Base-by-base conservation (phyloP, 1,140 invertebrate genomes). In the Portunus trituberculatus region DNA sequence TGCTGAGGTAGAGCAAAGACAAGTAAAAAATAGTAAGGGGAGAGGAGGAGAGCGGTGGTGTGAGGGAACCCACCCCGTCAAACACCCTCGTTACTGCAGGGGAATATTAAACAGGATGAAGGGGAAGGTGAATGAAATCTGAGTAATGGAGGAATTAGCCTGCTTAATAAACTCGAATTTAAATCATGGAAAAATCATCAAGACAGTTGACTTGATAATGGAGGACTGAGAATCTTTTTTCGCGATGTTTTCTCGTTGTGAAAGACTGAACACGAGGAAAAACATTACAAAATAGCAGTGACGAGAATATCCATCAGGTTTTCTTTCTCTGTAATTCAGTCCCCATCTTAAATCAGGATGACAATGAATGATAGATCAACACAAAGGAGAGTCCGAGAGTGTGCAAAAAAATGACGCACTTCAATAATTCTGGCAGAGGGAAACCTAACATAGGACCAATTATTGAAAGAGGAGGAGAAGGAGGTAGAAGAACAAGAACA, bases 401-500 rank as follows among this genome's bases (percentile, higher is more conserved):
- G 8, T 39, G n/a, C 32, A 32, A 88, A 88, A 88, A 59, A 59
- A 59, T 14, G 52, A 59, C 52, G 16, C 52, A 59, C 52, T 59
- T 59, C 2, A 59, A 67, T 31, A 67, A 52, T 28, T 67, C 46
- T 31, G 91, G 31, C 46, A 92, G 91, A 76, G 91, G 67, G 91
- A 67, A 32, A 67, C 67, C 67, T n/a, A 76, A 76, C 67, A 76
- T n/a, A 25, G n/a, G 67, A n/a, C 67, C 67, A 76, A 76, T 76
- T 76, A 76, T 76, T 76, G 31, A 67, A 67, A 92, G 59, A 76
- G 91, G 52, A 67, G 67, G 91, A 76, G 52, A 92, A 45, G 52
- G 91, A 92, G 91, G 76, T 31, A 82, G 52, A 82, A 32, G 67
- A 76, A 76, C 20, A n/a, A 76, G 67, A 76, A 76, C 20, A 76